These are phyloP conservation scores for Sebastes oblongus DNA, from an alignment of 2,797 vertebrate genomes.

Conservation along the genomic window DNA sequence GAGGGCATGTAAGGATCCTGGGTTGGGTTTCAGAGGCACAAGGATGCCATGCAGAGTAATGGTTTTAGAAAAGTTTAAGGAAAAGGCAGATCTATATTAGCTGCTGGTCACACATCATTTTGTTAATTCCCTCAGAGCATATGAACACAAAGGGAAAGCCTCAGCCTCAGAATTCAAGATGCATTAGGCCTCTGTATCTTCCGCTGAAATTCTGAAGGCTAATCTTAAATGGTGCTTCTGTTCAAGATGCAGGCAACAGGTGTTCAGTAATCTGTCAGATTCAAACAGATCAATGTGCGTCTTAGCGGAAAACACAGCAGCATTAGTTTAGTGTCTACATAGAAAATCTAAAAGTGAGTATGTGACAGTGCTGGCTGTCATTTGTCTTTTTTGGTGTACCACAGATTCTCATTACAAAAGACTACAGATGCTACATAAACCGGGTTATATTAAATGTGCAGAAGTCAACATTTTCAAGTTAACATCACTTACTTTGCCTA, in stretches of 20 bases:
- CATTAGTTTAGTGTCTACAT: not conserved
- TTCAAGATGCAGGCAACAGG: conserved; percentile 30
- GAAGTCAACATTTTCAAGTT: not conserved
- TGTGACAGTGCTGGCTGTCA: not conserved
- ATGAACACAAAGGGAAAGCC: not conserved
- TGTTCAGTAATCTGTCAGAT: conserved; percentile 34
- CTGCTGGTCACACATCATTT: not conserved
- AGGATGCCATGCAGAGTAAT: not conserved
- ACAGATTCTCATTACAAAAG: not conserved
- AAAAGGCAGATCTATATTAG: not conserved
- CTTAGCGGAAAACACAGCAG: not conserved
- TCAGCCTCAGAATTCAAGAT: not conserved
- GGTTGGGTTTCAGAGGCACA: not conserved
- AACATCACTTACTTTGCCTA: not conserved
- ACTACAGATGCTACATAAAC: not conserved
- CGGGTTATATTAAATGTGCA: not conserved
- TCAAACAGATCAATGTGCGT: conserved; percentile 8
- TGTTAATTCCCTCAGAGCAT: not conserved
- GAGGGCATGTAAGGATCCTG: not conserved
- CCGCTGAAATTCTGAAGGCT: not conserved
- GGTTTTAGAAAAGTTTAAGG: not conserved
- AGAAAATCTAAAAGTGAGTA: not conserved
- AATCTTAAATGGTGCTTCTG: conserved; percentile 23
- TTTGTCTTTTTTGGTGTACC: not conserved
- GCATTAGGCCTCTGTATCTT: not conserved